These are phyloP conservation scores for Uromys caudimaculatus DNA, from an alignment of 2,797 vertebrate genomes.

Conservation along the genomic window DNA sequence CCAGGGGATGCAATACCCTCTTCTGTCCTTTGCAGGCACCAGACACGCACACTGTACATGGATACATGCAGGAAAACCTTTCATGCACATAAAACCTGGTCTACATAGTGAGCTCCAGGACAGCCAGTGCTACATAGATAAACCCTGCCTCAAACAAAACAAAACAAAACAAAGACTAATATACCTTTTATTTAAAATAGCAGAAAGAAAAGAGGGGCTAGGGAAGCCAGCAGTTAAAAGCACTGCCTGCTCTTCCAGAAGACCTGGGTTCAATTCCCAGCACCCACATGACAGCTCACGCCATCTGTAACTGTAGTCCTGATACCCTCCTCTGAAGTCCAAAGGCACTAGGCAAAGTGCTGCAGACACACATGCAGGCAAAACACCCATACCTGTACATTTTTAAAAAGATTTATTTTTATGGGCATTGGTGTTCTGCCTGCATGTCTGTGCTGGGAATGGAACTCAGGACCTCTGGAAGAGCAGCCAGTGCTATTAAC, in stretches of 20 bases:
- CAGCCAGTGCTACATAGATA: background rate
- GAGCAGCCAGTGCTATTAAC: background rate
- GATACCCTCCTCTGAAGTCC: background rate
- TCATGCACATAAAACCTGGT: background rate
- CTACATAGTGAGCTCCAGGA: background rate
- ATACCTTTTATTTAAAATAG: background rate
- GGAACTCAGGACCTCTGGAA: background rate
- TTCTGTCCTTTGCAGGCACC: background rate
- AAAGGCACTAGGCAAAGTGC: background rate
- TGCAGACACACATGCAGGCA: background rate
- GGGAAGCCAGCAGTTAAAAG: background rate
- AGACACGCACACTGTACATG: background rate
- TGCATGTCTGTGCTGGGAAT: background rate
- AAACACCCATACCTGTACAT: background rate
- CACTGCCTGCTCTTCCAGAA: background rate
- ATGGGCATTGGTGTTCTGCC: background rate
- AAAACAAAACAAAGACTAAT: background rate
- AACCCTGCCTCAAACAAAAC: background rate
- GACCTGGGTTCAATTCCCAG: background rate
- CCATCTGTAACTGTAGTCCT: background rate
- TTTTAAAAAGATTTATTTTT: background rate
- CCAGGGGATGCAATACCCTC: background rate
- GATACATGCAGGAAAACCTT: background rate
- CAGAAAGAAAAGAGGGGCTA: background rate
- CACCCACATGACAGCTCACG: background rate